Evolutionary conservation across 2,888 invertebrate genomes (phyloP), one percentile per base, ranked within the genome.

Genomic region (Mesoligia furuncula): DNA sequence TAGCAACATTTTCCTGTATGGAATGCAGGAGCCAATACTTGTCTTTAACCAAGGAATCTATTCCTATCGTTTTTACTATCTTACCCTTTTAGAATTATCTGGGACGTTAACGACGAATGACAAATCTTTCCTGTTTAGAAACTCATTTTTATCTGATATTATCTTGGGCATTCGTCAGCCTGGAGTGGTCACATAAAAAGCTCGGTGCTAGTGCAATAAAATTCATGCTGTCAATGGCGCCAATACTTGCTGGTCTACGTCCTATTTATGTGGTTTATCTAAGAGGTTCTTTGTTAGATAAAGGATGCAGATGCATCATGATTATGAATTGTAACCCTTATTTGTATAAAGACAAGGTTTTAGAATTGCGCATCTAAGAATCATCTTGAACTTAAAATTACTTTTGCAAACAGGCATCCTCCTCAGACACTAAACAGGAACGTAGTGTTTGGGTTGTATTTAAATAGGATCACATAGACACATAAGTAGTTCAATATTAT

Each of bases 341-440:
- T 79, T 64, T 62, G 31, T 68, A 72, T 66, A 27, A 3, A 27
- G 1, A 51, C 1, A 69, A 83, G 57, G 76, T 61, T 79, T 68
- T 36, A 77, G 59, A 75, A 45, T 83, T 48, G 62, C 73, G 71
- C 45, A 84, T 83, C 70, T 85, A 73, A 24, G 15, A 78, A 36
- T 27, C 17, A 45, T 48, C 3, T 17, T 45, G 8, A 36, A 27
- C 48, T 69, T 59, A 20, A 24, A 24, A 62, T 31, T 36, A 27
- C 1, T 8, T 48, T 61, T 48, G 66, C 85, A 87, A 88, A 87
- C 89, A 86, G 83, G 84, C 90, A 89, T 88, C 87, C 79, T 90
- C 84, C 80, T 90, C 83, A 82, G 86, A 68, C 5, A 24, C 75
- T 85, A 85, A 85, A 86, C 79, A 87, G 78, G 75, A 80, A 73